A percentile compares a stretch with the other conserved stretches of the same genome.
Evolutionary conservation across 2,113 vertebrate genomes (phyloP).

Genomic region (Chaetops frenatus): DNA sequence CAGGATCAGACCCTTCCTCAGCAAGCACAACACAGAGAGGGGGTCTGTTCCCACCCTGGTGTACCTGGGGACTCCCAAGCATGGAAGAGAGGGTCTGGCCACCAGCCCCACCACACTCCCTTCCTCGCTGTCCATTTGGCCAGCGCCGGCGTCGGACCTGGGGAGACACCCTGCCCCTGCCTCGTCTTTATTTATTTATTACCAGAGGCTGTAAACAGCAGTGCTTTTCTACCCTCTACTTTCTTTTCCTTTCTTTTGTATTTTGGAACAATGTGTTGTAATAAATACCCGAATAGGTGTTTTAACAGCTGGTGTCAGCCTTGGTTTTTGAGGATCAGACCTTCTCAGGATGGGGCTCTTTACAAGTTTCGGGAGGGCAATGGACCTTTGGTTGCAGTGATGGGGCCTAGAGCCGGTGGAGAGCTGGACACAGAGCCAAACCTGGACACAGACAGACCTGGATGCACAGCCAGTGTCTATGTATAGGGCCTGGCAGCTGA

Average conservation of each 20-base stretch:
- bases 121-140: not conserved
- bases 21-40: conserved; percentile 25
- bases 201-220: conserved; percentile 66
- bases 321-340: conserved; percentile 14
- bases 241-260: conserved; percentile 73
- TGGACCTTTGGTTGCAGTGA: not conserved
- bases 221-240: conserved; percentile 68
- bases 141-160: not conserved
- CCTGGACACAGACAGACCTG: not conserved
- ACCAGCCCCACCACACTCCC: not conserved
- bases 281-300: conserved; percentile 70
- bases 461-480: not conserved
- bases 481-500: not conserved
- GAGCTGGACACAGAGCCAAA: not conserved
- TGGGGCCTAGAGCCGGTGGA: not conserved
- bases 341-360: not conserved
- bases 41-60: not conserved
- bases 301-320: conserved; percentile 59
- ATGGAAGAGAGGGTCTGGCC: conserved; percentile 8
- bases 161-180: conserved; percentile 39
- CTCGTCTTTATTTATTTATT: conserved; percentile 61
- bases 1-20: conserved; percentile 28
- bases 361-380: not conserved
- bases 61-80: not conserved
- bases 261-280: conserved; percentile 69